Percentiles rank a stretch among this genome's conserved stretches.
Conservation (phyloP, 2,797 vertebrate genomes). For the Pogoniulus pusillus region DNA sequence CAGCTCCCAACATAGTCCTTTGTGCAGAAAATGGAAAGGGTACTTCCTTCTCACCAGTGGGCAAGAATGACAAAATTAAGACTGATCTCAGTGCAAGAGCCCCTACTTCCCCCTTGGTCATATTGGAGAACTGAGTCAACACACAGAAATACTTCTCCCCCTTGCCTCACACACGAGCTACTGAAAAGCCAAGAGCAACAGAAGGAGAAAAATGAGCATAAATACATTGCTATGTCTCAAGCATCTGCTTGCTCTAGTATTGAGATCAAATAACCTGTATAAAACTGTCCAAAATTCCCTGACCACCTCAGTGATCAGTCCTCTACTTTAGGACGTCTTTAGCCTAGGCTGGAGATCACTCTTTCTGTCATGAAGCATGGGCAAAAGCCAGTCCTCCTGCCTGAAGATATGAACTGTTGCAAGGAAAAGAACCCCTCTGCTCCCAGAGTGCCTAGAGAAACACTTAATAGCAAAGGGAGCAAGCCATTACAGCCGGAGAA, state of each 20-base stretch:
- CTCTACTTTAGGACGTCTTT: background rate
- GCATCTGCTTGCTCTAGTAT: background rate
- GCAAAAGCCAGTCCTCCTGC: background rate
- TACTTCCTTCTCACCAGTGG: background rate
- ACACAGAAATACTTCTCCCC: background rate
- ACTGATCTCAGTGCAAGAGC: background rate
- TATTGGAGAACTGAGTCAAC: background rate
- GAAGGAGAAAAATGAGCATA: background rate
- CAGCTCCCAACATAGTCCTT: background rate
- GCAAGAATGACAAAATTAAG: background rate
- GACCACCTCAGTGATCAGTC: background rate
- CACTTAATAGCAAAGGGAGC: background rate
- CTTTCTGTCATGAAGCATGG: background rate
- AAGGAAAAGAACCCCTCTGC: too few species aligned
- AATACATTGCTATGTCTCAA: background rate
- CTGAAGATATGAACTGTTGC: background rate
- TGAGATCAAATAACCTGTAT: background rate
- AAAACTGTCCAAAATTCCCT: background rate
- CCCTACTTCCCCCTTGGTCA: background rate
- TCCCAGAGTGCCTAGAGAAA: background rate
- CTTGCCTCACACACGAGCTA: background rate
- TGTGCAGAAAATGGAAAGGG: background rate
- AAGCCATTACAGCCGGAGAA: background rate
- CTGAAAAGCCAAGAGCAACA: background rate
- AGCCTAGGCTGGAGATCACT: background rate